Conservation (phyloP, 2,888 invertebrate species). For the Phlogophora meticulosa region DNA sequence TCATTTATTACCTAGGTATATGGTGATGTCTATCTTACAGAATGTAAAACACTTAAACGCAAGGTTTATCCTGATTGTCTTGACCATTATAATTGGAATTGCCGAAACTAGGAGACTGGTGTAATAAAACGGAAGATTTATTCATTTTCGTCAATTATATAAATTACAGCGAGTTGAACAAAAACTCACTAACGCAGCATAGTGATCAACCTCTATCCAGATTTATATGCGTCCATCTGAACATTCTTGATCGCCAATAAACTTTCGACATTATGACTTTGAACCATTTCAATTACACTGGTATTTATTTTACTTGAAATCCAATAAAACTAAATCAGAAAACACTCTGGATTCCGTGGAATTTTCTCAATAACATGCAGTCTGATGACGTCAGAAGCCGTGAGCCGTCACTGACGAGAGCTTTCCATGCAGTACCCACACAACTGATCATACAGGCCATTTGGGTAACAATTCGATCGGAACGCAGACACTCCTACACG, state of each 20-base stretch:
- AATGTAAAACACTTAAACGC: not conserved
- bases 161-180: slow-evolving; percentile 27
- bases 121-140: slow-evolving; percentile 34
- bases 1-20: not conserved
- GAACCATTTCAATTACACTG: slow-evolving; percentile 47
- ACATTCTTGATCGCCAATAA: slow-evolving; percentile 54
- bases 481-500: slow-evolving; percentile 82
- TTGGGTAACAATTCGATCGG: slow-evolving; percentile 78
- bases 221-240: slow-evolving; percentile 54
- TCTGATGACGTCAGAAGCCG: slow-evolving; percentile 38
- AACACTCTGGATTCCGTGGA: slow-evolving; percentile 23
- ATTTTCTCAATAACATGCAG: slow-evolving; percentile 32
- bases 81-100: slow-evolving; percentile 5
- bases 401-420: slow-evolving; percentile 31
- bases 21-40: not conserved
- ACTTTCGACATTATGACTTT: slow-evolving; percentile 57
- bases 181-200: slow-evolving; percentile 17
- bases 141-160: slow-evolving; percentile 26
- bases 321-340: slow-evolving; percentile 34
- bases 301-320: slow-evolving; percentile 43
- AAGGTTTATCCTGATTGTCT: slow-evolving; percentile 1
- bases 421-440: slow-evolving; percentile 67
- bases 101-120: not conserved
- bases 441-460: slow-evolving; percentile 79
- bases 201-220: slow-evolving; percentile 35